Conservation (phyloP, 2,113 vertebrate genomes). For the Grammatotria lemairii region DNA sequence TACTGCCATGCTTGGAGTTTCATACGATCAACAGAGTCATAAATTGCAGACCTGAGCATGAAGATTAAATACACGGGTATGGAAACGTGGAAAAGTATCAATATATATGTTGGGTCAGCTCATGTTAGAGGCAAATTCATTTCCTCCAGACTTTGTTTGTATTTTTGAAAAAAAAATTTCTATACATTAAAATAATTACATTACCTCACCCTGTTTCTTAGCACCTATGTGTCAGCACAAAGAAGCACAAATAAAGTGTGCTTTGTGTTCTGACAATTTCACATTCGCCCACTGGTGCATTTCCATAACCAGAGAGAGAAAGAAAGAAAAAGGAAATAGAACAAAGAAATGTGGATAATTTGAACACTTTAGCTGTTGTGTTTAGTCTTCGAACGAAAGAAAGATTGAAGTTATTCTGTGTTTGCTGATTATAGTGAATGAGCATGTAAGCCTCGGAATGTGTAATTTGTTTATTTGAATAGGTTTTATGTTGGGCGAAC, state of each 20-base stretch:
- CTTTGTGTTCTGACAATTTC: slow-evolving; percentile 54
- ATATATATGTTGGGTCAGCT: background rate
- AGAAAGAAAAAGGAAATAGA: background rate
- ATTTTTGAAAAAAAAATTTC: background rate
- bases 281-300: slow-evolving; percentile 14
- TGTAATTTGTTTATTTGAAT: background rate
- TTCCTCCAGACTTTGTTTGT: background rate
- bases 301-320: slow-evolving; percentile 29
- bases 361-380: slow-evolving; percentile 5
- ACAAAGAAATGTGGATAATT: slow-evolving; percentile 8
- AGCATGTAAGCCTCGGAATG: background rate
- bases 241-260: slow-evolving; percentile 49
- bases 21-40: background rate
- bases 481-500: background rate
- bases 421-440: background rate
- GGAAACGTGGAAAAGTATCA: background rate
- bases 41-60: background rate
- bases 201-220: background rate
- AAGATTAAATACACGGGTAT: background rate
- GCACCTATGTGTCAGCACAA: slow-evolving; percentile 32
- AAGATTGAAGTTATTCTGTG: background rate
- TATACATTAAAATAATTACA: slow-evolving; percentile 13
- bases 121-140: background rate
- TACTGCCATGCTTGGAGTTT: background rate
- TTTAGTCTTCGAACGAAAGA: background rate